Conservation (phyloP, 92 coral and sea anemone genomes). For the Isaurus tuberculatus region DNA sequence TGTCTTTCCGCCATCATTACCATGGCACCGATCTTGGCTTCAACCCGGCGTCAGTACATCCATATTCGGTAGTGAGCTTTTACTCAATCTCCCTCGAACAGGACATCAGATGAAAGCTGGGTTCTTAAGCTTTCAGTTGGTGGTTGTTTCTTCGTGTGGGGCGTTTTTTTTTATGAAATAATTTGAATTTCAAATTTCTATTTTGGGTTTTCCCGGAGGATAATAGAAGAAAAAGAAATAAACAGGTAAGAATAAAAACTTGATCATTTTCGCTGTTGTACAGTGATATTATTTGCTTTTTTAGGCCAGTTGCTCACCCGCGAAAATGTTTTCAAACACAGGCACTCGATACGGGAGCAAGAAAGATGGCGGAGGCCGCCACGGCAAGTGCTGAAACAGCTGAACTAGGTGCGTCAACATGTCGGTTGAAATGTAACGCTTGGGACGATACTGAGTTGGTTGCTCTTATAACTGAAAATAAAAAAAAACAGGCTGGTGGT, state of each 20-base stretch:
- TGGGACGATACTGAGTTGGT: constrained; percentile 21
- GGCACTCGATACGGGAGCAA: background rate
- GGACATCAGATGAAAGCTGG: background rate
- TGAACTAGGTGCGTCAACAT: constrained; percentile 5
- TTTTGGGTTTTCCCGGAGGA: background rate
- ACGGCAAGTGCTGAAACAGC: background rate
- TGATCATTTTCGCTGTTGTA: background rate
- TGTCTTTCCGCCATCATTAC: constrained; percentile 1
- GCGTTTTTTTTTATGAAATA: no score
- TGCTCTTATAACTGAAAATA: constrained; percentile 11
- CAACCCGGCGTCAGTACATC: constrained; percentile 5
- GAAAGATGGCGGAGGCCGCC: background rate
- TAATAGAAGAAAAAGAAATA: background rate
- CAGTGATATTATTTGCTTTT: background rate
- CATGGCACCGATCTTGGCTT: constrained; percentile 10
- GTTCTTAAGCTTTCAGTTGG: no score
- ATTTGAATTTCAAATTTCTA: no score
- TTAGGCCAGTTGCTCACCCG: background rate
- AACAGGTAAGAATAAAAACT: background rate
- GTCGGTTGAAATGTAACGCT: constrained; percentile 21
- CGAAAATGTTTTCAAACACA: constrained; percentile 20
- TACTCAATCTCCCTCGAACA: background rate
- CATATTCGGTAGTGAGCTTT: background rate
- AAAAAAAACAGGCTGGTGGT: constrained; percentile 12
- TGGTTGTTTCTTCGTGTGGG: no score